These are phyloP conservation scores for Philaenus spumarius DNA, from an alignment of 1,140 invertebrate species.

Conservation along the genomic window DNA sequence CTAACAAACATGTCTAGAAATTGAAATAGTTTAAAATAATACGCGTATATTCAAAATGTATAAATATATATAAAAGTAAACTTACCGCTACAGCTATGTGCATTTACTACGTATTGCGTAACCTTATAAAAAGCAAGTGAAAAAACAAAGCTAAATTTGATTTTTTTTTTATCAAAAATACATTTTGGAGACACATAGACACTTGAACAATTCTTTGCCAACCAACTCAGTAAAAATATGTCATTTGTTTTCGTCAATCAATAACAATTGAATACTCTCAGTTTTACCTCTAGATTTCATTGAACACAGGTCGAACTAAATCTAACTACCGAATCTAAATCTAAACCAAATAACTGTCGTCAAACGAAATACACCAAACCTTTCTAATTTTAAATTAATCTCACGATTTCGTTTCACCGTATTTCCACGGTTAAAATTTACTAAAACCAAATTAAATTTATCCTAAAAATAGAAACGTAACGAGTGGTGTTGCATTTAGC, in stretches of 20 bases:
- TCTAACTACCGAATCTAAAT: slow-evolving; percentile 3
- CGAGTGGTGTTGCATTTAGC: neutral
- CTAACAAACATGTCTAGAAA: too few relatives aligned
- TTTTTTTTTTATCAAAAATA: slow-evolving; percentile 13
- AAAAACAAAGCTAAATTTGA: slow-evolving; percentile 4
- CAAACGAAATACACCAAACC: slow-evolving; percentile 12
- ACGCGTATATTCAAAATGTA: too few relatives aligned
- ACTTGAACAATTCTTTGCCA: slow-evolving; percentile 7
- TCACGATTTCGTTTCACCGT: neutral
- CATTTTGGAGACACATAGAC: slow-evolving; percentile 12
- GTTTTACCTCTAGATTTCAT: neutral
- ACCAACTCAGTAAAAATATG: slow-evolving; percentile 13
- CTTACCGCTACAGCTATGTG: too few relatives aligned
- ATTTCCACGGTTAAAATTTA: neutral
- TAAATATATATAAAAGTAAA: too few relatives aligned
- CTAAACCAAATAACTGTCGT: slow-evolving; percentile 1
- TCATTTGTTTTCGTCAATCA: slow-evolving; percentile 12
- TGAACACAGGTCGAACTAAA: neutral
- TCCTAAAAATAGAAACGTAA: neutral
- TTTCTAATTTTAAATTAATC: neutral
- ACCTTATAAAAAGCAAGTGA: too few relatives aligned
- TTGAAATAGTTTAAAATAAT: too few relatives aligned
- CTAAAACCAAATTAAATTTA: neutral
- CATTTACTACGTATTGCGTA: too few relatives aligned
- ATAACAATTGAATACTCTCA: neutral